These are phyloP conservation scores for Rhynchonycteris naso DNA, from an alignment of 2,797 vertebrate genomes.

Conservation along the genomic window DNA sequence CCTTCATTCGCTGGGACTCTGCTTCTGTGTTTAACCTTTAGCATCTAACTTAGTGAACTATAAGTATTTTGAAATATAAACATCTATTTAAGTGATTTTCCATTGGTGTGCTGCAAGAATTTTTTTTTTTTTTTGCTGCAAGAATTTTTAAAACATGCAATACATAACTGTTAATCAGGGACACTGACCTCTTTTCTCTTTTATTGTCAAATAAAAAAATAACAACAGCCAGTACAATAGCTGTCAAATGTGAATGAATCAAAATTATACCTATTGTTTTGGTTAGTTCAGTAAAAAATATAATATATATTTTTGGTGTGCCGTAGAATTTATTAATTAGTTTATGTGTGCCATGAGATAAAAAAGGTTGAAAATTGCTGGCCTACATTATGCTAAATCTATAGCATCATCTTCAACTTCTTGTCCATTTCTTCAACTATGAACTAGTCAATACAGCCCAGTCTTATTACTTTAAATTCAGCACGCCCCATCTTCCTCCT, in stretches of 20 bases:
- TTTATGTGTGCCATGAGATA: no score
- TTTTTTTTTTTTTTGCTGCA: no score
- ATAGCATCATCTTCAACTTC: neutral
- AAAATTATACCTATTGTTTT: no score
- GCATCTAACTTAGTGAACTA: neutral
- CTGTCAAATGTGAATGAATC: no score
- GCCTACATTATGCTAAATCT: neutral
- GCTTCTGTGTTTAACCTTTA: neutral
- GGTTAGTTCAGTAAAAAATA: no score
- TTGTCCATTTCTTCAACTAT: neutral
- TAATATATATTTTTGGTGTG: no score
- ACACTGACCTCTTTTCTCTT: no score
- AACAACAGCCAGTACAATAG: no score
- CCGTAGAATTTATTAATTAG: no score
- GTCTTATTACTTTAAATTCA: conserved; percentile 3
- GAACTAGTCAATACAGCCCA: neutral
- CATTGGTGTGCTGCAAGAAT: neutral
- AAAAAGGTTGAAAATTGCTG: neutral
- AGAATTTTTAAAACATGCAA: no score
- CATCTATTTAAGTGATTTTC: neutral
- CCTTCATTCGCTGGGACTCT: neutral
- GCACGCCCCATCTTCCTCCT: neutral
- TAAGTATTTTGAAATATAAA: neutral
- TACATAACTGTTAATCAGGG: no score
- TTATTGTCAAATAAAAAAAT: no score